Percentiles rank a stretch among this genome's conserved stretches.
Conservation (phyloP, 2,113 vertebrate genomes). For the Eurypyga helias region DNA sequence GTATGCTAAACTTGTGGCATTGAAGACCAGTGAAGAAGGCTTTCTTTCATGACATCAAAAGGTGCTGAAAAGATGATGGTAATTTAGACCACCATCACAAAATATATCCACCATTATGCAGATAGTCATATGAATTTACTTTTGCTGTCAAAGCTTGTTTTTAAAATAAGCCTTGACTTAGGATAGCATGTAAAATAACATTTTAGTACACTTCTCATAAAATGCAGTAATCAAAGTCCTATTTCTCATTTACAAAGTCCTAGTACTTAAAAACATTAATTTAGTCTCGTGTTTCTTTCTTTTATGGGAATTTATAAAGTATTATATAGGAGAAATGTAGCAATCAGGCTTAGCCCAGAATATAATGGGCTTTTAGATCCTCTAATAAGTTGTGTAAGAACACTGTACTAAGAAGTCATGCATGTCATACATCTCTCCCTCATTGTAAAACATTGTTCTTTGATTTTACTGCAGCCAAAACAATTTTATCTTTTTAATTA, state of each 20-base stretch:
- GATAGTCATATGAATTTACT: conserved; percentile 46
- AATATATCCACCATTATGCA: conserved; percentile 12
- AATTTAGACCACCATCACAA: conserved; percentile 50
- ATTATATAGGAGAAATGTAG: conserved; percentile 13
- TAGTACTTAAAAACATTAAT: conserved; percentile 13
- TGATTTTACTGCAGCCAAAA: conserved; percentile 43
- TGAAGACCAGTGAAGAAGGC: conserved; percentile 36
- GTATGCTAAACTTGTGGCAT: background rate
- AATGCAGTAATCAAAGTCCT: background rate
- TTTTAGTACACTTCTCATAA: background rate
- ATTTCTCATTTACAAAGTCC: background rate
- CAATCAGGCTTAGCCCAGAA: background rate
- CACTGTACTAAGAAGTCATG: background rate
- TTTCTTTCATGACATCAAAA: background rate
- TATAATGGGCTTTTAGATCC: conserved; percentile 21
- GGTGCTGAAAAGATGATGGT: conserved; percentile 48
- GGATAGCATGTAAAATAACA: background rate
- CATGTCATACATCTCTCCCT: conserved; percentile 63
- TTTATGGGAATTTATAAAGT: conserved; percentile 58
- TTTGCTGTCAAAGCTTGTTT: conserved; percentile 45
- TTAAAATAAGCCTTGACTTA: conserved; percentile 29
- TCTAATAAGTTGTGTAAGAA: conserved; percentile 38
- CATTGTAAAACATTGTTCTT: conserved; percentile 54
- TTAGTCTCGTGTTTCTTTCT: conserved; percentile 24
- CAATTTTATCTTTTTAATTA: conserved; percentile 53